Evolutionary conservation across 2,113 vertebrate genomes (phyloP).

Genomic region (Otis tarda): DNA sequence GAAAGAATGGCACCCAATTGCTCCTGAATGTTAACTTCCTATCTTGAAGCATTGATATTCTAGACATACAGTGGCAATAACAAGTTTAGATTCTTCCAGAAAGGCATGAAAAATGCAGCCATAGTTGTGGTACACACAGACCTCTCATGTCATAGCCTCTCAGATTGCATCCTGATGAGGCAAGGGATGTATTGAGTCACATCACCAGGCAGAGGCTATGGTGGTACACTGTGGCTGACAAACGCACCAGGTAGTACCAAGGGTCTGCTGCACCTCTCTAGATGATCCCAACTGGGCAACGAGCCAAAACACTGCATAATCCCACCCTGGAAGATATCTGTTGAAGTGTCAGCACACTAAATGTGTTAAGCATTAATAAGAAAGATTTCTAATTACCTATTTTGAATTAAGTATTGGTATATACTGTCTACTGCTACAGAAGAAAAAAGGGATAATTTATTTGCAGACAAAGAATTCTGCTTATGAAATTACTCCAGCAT

Average conservation of each 20-base stretch:
- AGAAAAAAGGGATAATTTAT: neutral
- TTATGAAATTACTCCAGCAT: neutral
- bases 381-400: neutral
- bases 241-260: neutral
- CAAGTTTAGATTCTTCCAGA: neutral
- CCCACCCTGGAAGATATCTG: neutral
- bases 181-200: neutral
- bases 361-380: neutral
- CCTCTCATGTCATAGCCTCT: neutral
- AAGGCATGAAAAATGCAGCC: neutral
- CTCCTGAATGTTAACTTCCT: neutral
- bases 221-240: neutral
- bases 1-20: neutral
- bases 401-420: neutral
- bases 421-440: neutral
- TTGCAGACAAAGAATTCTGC: neutral
- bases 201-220: neutral
- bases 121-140: neutral
- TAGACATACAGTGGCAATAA: fast-evolving
- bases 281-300: neutral
- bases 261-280: neutral
- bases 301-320: neutral
- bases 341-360: neutral
- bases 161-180: neutral
- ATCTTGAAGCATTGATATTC: neutral